A percentile compares a stretch with the other conserved stretches of the same genome.
These are phyloP conservation scores for Microcebus griseorufus DNA, from an alignment of 2,113 vertebrate genomes.

Conservation along the genomic window DNA sequence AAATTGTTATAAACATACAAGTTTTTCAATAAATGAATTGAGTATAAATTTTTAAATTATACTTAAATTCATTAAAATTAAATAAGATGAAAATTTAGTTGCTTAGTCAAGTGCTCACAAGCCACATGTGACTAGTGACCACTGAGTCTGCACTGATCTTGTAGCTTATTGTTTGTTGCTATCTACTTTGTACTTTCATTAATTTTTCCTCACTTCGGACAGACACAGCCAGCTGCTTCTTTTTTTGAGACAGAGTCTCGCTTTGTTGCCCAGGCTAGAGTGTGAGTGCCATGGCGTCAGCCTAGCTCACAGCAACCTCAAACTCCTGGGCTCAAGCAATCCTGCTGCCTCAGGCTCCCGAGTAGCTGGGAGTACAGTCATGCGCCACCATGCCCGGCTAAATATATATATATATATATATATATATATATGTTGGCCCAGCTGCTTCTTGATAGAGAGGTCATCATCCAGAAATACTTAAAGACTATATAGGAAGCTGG, in stretches of 20 bases:
- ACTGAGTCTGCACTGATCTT: neutral
- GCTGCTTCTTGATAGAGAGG: constrained; percentile 79
- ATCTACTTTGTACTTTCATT: neutral
- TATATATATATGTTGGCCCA: neutral
- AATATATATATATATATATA: no score
- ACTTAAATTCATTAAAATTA: neutral
- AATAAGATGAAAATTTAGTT: neutral
- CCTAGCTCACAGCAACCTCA: no score
- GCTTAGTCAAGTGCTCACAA: neutral
- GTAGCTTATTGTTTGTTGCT: neutral
- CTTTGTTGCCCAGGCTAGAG: no score
- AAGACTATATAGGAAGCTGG: constrained; percentile 77
- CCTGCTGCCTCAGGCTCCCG: no score
- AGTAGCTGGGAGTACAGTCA: no score
- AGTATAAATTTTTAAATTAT: neutral
- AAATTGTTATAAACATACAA: neutral
- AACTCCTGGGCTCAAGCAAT: no score
- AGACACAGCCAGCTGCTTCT: constrained; percentile 76
- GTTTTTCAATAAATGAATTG: neutral
- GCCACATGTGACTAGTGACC: neutral
- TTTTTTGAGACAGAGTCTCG: neutral
- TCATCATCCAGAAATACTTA: constrained; percentile 86
- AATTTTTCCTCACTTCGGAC: constrained; percentile 45
- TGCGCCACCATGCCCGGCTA: no score
- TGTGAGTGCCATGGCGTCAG: no score